Evolutionary conservation across 2,888 invertebrate genomes (phyloP).

Genomic region (Strigamia maritima): DNA sequence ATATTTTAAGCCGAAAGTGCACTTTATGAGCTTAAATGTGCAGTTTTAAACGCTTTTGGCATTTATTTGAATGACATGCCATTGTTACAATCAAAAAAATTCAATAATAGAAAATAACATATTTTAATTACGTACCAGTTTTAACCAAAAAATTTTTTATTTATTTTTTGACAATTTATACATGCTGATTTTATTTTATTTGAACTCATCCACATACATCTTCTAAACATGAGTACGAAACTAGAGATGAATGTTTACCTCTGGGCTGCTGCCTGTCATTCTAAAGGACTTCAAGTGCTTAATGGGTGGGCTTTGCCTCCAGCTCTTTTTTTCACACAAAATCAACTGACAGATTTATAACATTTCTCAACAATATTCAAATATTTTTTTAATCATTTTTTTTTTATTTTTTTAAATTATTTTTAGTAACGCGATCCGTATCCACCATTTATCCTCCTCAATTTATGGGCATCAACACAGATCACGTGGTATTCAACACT

Average conservation of each 20-base stretch:
- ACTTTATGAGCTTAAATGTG: too few relatives aligned
- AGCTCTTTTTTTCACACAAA: neutral
- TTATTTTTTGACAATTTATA: too few relatives aligned
- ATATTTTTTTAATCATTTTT: too few relatives aligned
- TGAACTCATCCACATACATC: too few relatives aligned
- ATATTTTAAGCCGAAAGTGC: too few relatives aligned
- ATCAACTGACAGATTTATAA: neutral
- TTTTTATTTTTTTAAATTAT: neutral
- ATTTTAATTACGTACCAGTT: too few relatives aligned
- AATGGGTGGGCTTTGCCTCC: neutral
- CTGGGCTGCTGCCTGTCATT: neutral
- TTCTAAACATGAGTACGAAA: neutral
- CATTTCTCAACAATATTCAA: neutral
- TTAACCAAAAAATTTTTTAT: too few relatives aligned
- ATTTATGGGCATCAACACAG: neutral
- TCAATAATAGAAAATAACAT: too few relatives aligned
- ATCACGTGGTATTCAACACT: neutral
- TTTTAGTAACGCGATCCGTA: neutral
- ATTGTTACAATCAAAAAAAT: too few relatives aligned
- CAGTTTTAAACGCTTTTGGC: too few relatives aligned
- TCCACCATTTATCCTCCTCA: neutral
- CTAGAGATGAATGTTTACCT: neutral
- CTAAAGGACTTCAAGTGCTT: neutral
- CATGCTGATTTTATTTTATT: too few relatives aligned
- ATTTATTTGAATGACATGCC: too few relatives aligned